Base-by-base conservation (phyloP, 1,140 invertebrate species). In the Atta texana region DNA sequence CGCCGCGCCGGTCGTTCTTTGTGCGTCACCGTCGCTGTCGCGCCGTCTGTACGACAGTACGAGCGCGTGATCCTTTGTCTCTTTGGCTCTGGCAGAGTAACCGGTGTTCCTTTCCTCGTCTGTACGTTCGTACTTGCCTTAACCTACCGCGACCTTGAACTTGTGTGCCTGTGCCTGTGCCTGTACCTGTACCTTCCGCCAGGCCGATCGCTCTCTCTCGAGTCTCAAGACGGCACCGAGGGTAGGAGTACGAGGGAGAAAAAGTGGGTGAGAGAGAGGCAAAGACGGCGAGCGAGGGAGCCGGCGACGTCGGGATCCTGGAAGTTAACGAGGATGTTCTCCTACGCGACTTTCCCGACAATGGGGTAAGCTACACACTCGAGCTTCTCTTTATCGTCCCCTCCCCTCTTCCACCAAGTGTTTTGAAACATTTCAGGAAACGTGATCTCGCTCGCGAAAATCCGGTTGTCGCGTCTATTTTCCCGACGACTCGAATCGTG, bases 321-420 rank as follows among this genome's bases (percentile, higher is more conserved):
- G 77, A 90, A 74, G 51, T 51, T 31, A 85, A 89, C 89, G 63
- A 89, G 81, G 82, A 95, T 95, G 95, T 95, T 95, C 91, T 94
- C 95, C 18, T 95, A 95, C 88, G 93, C 95, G 10, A 94, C 94
- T 34, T 95, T 95, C 75, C 94, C 95, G 88, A 91, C 95, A 85
- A 94, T 95, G 75, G 94, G 95, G 95, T 95, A 95, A 95, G 95
- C 34, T 16, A 16, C 39, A 10, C 31, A 31, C 10, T 44, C 39
- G 8, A 44, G 7, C 2, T 59, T 59, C 18, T n/a, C 18, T 7
- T 14, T 44, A 10, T 10, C 8, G 2, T 0, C 39, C 39, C 1
- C 2, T 10, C 39, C 10, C 10, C 8, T 44, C 8, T 10, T 10
- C 8, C 14, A 14, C 49, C 49, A 3, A 14, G 31, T 14, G 49